phyloP scores from a whole-genome alignment of 2,113 vertebrate genomes.

The Sarotherodon lohbergeri region DNA sequence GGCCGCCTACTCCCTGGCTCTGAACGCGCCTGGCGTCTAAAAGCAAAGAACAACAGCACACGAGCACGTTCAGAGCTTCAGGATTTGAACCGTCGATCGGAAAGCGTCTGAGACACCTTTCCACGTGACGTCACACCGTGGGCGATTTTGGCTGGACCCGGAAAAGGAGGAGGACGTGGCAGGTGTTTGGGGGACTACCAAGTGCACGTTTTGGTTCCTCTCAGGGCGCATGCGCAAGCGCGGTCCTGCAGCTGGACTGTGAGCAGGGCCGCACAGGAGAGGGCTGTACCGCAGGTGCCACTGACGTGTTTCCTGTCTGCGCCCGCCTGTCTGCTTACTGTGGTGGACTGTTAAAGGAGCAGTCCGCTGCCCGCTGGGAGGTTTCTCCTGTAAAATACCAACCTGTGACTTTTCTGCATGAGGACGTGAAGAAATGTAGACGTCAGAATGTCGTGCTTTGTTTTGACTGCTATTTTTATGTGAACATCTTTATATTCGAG shows the following conservation, averaged over 20 bases:
- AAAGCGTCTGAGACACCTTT: slow-evolving; percentile 18
- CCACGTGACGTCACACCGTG: slow-evolving; percentile 36
- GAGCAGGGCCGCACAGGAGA: neutral
- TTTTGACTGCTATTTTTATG: slow-evolving; percentile 14
- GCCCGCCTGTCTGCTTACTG: neutral
- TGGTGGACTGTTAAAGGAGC: neutral
- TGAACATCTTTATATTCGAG: slow-evolving; percentile 6
- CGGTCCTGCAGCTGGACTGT: neutral
- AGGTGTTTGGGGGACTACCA: neutral
- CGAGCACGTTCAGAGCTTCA: neutral
- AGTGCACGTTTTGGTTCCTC: neutral
- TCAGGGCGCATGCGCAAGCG: neutral
- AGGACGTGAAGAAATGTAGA: slow-evolving; percentile 14
- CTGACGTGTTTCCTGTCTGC: neutral
- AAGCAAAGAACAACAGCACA: neutral
- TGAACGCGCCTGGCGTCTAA: slow-evolving; percentile 55
- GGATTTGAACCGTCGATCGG: slow-evolving; percentile 30
- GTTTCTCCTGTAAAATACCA: slow-evolving; percentile 6
- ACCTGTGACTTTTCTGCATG: slow-evolving; percentile 28
- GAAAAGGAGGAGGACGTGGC: neutral
- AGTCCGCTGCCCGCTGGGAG: neutral
- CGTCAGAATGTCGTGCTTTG: slow-evolving; percentile 38
- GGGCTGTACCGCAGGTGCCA: neutral
- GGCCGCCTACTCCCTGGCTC: slow-evolving; percentile 60
- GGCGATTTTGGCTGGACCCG: neutral